A percentile compares a stretch with the other conserved stretches of the same genome.
These are phyloP conservation scores for Stylophora pistillata DNA, from an alignment of 64 coral and sea anemone genomes.

Conservation along the genomic window DNA sequence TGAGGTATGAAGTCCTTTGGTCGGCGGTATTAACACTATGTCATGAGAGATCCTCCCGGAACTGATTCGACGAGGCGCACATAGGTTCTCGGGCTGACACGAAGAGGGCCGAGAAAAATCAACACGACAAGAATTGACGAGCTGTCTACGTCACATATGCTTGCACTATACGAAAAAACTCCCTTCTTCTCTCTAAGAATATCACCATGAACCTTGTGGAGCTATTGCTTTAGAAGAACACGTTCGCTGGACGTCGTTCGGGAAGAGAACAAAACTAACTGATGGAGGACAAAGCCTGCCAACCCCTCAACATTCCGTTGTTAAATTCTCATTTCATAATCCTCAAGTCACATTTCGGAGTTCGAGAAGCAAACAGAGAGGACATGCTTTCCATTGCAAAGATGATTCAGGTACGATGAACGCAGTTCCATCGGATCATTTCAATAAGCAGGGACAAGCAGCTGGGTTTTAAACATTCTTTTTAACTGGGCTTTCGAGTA, in stretches of 20 bases:
- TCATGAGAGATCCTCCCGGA: no score
- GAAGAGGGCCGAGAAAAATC: no score
- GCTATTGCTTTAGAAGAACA: neutral
- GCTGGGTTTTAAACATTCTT: neutral
- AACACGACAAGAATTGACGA: no score
- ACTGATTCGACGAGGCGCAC: no score
- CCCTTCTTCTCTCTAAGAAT: no score
- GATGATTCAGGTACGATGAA: constrained; percentile 40
- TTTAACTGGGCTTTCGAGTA: neutral
- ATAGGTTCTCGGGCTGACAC: no score
- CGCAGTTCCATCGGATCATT: neutral
- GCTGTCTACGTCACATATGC: no score
- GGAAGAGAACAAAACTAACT: neutral
- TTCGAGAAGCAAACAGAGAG: neutral
- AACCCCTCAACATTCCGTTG: neutral
- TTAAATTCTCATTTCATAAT: neutral
- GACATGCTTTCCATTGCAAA: constrained; percentile 47
- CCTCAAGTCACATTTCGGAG: neutral
- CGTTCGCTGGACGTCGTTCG: neutral
- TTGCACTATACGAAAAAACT: no score
- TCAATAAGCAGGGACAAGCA: neutral
- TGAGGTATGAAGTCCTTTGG: no score
- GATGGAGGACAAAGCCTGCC: neutral
- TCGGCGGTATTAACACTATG: no score
- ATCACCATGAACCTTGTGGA: no score